A percentile compares a stretch with the other conserved stretches of the same genome.
Conservation (phyloP, 1,140 invertebrate genomes). For the Macrosteles quadrilineatus region DNA sequence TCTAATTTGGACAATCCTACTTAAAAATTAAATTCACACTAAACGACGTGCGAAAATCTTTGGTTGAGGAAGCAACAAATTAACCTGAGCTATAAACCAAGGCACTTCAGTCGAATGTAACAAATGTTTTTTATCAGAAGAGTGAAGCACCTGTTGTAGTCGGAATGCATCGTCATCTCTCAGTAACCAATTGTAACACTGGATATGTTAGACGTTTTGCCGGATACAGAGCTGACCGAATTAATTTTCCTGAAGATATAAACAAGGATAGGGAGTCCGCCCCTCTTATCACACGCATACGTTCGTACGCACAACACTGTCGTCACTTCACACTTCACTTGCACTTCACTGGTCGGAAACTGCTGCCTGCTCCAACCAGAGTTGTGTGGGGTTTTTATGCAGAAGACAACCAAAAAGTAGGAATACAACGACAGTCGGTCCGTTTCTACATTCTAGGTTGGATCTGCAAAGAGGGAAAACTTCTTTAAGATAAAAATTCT, state of each 20-base stretch:
- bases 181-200: slow-evolving; percentile 34
- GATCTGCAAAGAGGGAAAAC: slow-evolving; percentile 33
- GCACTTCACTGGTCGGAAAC: slow-evolving; percentile 27
- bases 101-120: slow-evolving; percentile 25
- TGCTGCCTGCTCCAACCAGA: slow-evolving; percentile 31
- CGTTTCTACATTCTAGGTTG: slow-evolving; percentile 34
- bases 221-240: slow-evolving; percentile 9
- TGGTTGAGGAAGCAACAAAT: slow-evolving; percentile 19
- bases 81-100: slow-evolving; percentile 23
- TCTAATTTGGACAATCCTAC: slow-evolving; percentile 13
- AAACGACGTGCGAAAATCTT: neutral
- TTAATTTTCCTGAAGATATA: slow-evolving; percentile 34
- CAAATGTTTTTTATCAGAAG: neutral
- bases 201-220: slow-evolving; percentile 31
- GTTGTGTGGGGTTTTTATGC: slow-evolving; percentile 30
- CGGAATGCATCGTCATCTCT: slow-evolving; percentile 25
- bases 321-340: slow-evolving; percentile 29
- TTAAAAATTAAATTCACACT: slow-evolving; percentile 16
- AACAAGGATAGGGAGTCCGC: slow-evolving; percentile 29
- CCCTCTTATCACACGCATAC: slow-evolving; percentile 32
- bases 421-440: slow-evolving; percentile 33
- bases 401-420: slow-evolving; percentile 35
- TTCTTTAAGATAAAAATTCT: too few species aligned
- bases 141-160: slow-evolving; percentile 17
- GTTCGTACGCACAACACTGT: slow-evolving; percentile 25